Evolutionary conservation across 2,888 invertebrate genomes (phyloP).

Genomic region (Ditylenchus weischeri): DNA sequence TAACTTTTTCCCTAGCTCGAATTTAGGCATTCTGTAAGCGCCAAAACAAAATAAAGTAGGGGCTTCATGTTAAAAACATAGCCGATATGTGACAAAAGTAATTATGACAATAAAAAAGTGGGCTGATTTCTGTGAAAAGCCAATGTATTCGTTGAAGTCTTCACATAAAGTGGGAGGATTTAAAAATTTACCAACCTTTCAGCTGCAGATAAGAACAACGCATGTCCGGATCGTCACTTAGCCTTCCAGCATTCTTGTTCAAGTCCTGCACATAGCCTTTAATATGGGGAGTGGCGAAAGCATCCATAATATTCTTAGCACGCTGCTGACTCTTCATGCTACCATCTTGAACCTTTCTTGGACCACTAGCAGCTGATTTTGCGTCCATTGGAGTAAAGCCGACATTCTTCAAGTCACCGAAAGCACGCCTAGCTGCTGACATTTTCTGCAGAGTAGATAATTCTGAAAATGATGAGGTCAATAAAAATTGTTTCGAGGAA

Average conservation of each 20-base stretch:
- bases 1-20: no score
- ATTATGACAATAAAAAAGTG: no score
- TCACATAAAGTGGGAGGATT: no score
- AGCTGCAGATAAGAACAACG: constrained; percentile 17
- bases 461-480: background rate
- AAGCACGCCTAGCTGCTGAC: constrained; percentile 4
- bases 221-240: constrained; percentile 20
- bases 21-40: no score
- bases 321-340: constrained; percentile 1
- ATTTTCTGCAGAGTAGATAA: constrained; percentile 4
- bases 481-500: no score
- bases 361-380: no score
- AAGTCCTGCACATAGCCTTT: constrained; percentile 1
- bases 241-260: background rate
- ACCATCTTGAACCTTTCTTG: background rate
- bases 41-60: no score
- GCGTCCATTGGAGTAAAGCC: background rate
- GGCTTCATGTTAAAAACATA: no score
- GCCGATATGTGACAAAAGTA: no score
- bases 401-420: constrained; percentile 6
- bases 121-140: no score
- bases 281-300: background rate
- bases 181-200: background rate
- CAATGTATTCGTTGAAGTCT: no score
- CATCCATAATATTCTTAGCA: background rate